Conservation (phyloP, 2,888 invertebrate species). For the Stenichneumon culpator region DNA sequence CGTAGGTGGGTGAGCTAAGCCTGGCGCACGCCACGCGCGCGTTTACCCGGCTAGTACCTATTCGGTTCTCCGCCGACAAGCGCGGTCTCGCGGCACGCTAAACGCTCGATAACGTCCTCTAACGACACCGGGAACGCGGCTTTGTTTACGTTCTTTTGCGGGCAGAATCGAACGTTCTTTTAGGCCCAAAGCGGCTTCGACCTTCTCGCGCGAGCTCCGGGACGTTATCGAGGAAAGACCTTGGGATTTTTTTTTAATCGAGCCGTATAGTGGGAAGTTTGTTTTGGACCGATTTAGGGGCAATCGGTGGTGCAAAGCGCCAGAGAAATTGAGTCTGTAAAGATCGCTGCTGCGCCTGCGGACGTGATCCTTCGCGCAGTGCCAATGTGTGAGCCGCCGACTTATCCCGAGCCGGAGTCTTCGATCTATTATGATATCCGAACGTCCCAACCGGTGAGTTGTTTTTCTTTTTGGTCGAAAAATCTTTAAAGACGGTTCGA, state of each 20-base stretch:
- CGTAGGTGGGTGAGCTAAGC: constrained; percentile 56
- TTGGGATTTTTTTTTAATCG: neutral
- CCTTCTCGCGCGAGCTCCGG: too few species aligned
- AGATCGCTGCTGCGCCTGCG: neutral
- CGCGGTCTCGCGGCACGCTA: constrained; percentile 48
- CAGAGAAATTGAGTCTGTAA: too few species aligned
- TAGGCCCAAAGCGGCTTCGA: too few species aligned
- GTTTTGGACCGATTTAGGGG: too few species aligned
- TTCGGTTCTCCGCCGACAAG: constrained; percentile 39
- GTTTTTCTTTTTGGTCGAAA: neutral
- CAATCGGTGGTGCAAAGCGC: too few species aligned
- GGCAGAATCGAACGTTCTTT: too few species aligned
- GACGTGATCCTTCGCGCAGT: neutral
- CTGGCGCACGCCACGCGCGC: constrained; percentile 62
- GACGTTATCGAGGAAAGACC: neutral
- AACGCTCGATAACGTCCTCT: neutral
- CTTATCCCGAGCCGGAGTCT: constrained; percentile 59
- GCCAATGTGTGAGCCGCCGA: constrained; percentile 63
- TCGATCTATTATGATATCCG: constrained; percentile 61
- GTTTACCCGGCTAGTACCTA: constrained; percentile 67
- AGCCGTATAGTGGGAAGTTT: too few species aligned
- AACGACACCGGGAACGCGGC: neutral
- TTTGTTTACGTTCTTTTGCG: neutral
- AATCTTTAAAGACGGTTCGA: neutral
- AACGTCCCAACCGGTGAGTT: constrained; percentile 57